phyloP scores from a whole-genome alignment of 1,140 invertebrate species.

The Diorhabda sublineata region DNA sequence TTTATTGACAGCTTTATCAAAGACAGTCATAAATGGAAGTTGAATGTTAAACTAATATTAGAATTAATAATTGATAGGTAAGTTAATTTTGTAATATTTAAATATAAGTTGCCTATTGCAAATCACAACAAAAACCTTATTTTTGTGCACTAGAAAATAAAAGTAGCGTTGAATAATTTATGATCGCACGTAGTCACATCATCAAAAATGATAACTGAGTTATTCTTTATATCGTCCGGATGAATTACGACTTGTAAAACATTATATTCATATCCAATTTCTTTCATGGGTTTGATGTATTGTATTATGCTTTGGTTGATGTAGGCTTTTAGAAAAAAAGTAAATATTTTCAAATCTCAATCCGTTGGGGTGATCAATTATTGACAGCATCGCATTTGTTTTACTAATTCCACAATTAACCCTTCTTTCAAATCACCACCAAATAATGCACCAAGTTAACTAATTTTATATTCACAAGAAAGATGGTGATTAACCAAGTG shows the following conservation, averaged over 20 bases:
- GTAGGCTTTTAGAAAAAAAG: neutral
- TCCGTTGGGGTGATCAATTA: neutral
- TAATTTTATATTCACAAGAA: too few relatives aligned
- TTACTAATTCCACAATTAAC: neutral
- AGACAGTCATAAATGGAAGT: neutral
- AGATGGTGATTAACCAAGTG: too few relatives aligned
- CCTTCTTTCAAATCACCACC: too few relatives aligned
- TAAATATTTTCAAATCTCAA: neutral
- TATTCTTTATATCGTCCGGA: too few relatives aligned
- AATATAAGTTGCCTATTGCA: neutral
- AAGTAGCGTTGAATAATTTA: too few relatives aligned
- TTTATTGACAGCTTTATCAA: constrained; percentile 17
- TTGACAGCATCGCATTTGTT: neutral
- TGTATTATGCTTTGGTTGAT: neutral
- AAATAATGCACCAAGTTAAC: too few relatives aligned
- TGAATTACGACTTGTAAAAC: too few relatives aligned
- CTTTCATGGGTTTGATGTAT: neutral
- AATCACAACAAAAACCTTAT: too few relatives aligned
- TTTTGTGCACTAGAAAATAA: too few relatives aligned
- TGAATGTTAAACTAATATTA: constrained; percentile 6
- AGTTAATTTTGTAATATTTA: neutral
- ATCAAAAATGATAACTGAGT: too few relatives aligned
- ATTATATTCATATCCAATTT: neutral
- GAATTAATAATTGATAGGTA: constrained; percentile 31
- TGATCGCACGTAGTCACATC: too few relatives aligned